phyloP scores from a whole-genome alignment of 2,888 invertebrate species.

The Nectonema munidae region DNA sequence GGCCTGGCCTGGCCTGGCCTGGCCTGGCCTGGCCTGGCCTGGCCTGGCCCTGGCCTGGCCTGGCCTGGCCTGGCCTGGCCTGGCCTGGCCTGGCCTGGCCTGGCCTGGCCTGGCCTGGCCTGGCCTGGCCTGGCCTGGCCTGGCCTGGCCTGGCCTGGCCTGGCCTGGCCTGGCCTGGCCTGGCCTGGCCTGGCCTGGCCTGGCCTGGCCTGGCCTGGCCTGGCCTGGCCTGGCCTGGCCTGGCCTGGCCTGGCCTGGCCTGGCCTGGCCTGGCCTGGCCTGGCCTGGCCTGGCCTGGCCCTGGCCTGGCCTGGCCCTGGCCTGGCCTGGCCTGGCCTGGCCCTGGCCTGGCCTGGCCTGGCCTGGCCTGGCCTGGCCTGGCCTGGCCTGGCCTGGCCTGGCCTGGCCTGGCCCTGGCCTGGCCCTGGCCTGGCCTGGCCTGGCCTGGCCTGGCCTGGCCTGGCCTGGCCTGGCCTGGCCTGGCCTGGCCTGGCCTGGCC shows the following conservation, averaged over 20 bases:
- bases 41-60: conserved; percentile 12
- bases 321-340: conserved; percentile 12
- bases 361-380: conserved; percentile 16
- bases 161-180: conserved; percentile 13
- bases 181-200: conserved; percentile 14
- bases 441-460: conserved; percentile 14
- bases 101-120: conserved; percentile 12
- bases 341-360: conserved; percentile 13
- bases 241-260: conserved; percentile 15
- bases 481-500: conserved; percentile 12
- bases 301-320: conserved; percentile 10
- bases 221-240: conserved; percentile 14
- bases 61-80: conserved; percentile 14
- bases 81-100: conserved; percentile 15
- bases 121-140: conserved; percentile 14
- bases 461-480: conserved; percentile 15
- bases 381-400: conserved; percentile 12
- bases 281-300: conserved; percentile 13
- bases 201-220: conserved; percentile 13
- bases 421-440: conserved; percentile 13
- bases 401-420: conserved; percentile 11
- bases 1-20: conserved; percentile 16
- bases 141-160: conserved; percentile 13
- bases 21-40: conserved; percentile 13
- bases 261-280: conserved; percentile 12